Evolutionary conservation across 1,140 invertebrate genomes (phyloP), one percentile per base, ranked within the genome.

Genomic region (Brachionus paranguensis): DNA sequence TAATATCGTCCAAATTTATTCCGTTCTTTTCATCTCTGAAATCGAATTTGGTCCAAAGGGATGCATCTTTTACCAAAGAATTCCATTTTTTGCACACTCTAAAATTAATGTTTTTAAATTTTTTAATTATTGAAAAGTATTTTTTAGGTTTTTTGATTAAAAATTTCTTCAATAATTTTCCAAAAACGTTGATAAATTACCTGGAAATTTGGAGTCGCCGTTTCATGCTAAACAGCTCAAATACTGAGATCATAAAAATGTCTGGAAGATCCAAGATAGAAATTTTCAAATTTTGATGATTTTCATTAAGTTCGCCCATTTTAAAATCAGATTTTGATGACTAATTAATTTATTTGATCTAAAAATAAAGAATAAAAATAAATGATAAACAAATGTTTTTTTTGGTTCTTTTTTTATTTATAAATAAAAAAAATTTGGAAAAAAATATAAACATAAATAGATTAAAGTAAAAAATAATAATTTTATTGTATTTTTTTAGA

Each of bases 71-170:
- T 5, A 81, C 11, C 3, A 81, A 24, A 14, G 8, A n/a, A 43
- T 68, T 81, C 78, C 78, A 81, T 60, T 81, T 81, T 64, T 81
- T 81, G 33, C 78, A 81, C n/a, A 81, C 53, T 20, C 78, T 81
- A 3, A 60, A 55, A 68, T 68, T 37, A 37, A 37, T 10, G 3
- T 68, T 6, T 33, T 24, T 8, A 5, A 29, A 12, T 37, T 27
- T 17, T 24, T 41, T 7, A 60, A 24, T 20, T 60, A 24, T 60
- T 24, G 1, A 53, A 17, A 50, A 50, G 2, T 17, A 17, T 55
- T 55, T 55, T 17, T 55, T 55, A 45, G 43, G 7, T 45, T 45
- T 45, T 6, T 45, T 45, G 43, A 12, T 45, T 2, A 3, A 14
- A 12, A 11, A 12, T 14, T 47, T 47, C 45, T 47, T 47, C 45